Evolutionary conservation across 2,797 vertebrate species (phyloP), one percentile per base, ranked within the genome.

Genomic region (Molossus molossus): DNA sequence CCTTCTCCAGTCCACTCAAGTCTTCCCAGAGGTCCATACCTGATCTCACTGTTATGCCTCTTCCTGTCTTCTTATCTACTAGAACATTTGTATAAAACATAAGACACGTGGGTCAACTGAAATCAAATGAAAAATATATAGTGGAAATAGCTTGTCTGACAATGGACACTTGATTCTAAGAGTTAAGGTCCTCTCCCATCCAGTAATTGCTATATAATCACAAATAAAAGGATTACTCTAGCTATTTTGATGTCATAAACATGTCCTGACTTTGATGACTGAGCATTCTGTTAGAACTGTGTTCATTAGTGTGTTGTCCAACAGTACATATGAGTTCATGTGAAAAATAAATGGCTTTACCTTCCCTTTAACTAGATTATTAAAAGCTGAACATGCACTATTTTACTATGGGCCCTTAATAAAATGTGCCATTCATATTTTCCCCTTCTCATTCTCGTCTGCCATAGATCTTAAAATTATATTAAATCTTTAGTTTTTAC

Each of bases 401-500:
- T 53, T 62, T 25, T 64, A 25, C n/a, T 20, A 50, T 48, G 6
- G 70, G 1, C 29, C n/a, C 55, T 75, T 90, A 77, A 53, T 72
- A 40, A 25, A 86, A 53, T 21, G 9, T 4, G 8, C 20, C 14
- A 29, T 81, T 79, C 73, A 25, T 50, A 82, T 57, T 21, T 58
- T 5, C 1, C 20, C 7, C 0, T 70, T 75, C 2, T 75, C 48
- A 58, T 0, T 84, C 6, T 23, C 55, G 37, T 18, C 12, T 84
- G 33, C 1, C 33, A 4, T 37, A 84, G 48, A 58, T 23, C 11
- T 91, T 37, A 9, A 15, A 53, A 27, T 80, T 60, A 76, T 27
- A 70, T 18, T 62, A 65, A 82, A n/a, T 62, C 4, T 81, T 82
- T 76, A 25, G 57, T 92, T 77, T 87, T 84, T 87, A 33, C 48